Evolutionary conservation across 2,888 invertebrate species (phyloP), one percentile per base, ranked within the genome.

Genomic region (Drosophila paracracens): DNA sequence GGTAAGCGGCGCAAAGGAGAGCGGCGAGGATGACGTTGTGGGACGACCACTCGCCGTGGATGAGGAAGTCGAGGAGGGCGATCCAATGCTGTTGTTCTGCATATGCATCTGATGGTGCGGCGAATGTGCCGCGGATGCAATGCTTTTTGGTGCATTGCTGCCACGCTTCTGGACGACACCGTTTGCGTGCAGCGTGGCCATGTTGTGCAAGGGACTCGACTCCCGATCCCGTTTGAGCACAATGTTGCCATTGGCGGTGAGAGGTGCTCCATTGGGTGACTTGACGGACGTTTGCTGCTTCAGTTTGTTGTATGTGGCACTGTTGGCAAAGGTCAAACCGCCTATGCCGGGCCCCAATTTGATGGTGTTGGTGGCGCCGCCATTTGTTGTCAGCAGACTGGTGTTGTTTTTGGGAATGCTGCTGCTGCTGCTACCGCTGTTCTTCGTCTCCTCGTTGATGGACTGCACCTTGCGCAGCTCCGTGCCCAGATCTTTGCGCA

Each of bases 401-500:
- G n/a, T 36, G 27, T 40, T 50, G 21, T 74, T 70, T 46, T 46
- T 46, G 16, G 46, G 25, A 16, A 16, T 25, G n/a, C 4, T 40
- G 40, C 38, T 38, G 10, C 16, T n/a, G 46, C 61, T 38, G 48
- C 11, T 33, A 4, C 16, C 25, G 46, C 46, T 58, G 54, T 18
- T 62, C 18, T 83, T 81, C 2, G 68, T 56, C 29, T 83, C 83
- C 8, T 82, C 79, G 10, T 8, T n/a, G 36, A 62, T 57, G 18
- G 81, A 31, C 18, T 86, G 78, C 7, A 80, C 81, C 71, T 88
- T 90, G 18, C 90, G 90, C 62, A 96, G 92, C 79, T 95, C 95
- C 76, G 94, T 94, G 74, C 94, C 92, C 80, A 96, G 93, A 93
- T 96, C 96, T 88, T 96, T 96, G 65, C 96, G 96, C 2, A 95